phyloP scores from a whole-genome alignment of 2,797 vertebrate species.

The Lithobates sylvaticus region DNA sequence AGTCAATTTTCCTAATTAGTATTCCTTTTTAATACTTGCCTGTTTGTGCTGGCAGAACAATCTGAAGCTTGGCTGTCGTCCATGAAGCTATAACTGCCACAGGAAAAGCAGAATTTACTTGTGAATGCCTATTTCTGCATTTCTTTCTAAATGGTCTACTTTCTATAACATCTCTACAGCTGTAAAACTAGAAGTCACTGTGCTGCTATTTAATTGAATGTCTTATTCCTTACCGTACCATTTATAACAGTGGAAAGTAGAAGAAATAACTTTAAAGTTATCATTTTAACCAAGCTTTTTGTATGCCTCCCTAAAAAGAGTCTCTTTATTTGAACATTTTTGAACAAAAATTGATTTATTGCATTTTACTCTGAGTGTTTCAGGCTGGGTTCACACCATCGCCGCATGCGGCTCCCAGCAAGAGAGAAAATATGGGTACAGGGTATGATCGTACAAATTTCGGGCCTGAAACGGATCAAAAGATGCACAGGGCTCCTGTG shows the following conservation, averaged over 20 bases:
- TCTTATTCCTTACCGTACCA: conserved; percentile 28
- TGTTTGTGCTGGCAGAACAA: conserved; percentile 59
- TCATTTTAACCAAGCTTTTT: background rate
- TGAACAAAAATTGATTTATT: background rate
- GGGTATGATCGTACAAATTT: too few species aligned
- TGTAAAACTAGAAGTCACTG: conserved; percentile 48
- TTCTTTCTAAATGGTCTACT: conserved; percentile 55
- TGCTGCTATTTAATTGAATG: conserved; percentile 50
- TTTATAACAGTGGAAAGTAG: conserved; percentile 6
- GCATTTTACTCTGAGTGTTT: background rate
- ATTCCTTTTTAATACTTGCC: conserved; percentile 63
- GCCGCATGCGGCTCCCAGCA: too few species aligned
- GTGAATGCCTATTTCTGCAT: conserved; percentile 51
- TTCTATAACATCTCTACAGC: conserved; percentile 55
- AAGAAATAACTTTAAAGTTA: background rate
- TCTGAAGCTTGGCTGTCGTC: conserved; percentile 47
- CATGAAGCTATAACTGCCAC: conserved; percentile 38
- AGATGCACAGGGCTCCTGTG: too few species aligned
- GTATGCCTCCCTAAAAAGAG: background rate
- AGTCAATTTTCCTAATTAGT: conserved; percentile 71
- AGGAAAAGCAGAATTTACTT: conserved; percentile 58
- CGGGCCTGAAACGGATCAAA: too few species aligned
- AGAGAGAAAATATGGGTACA: too few species aligned
- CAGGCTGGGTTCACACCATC: background rate
- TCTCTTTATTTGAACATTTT: background rate